These are phyloP conservation scores for Andrena dorsata DNA, from an alignment of 2,888 invertebrate species.

Conservation along the genomic window DNA sequence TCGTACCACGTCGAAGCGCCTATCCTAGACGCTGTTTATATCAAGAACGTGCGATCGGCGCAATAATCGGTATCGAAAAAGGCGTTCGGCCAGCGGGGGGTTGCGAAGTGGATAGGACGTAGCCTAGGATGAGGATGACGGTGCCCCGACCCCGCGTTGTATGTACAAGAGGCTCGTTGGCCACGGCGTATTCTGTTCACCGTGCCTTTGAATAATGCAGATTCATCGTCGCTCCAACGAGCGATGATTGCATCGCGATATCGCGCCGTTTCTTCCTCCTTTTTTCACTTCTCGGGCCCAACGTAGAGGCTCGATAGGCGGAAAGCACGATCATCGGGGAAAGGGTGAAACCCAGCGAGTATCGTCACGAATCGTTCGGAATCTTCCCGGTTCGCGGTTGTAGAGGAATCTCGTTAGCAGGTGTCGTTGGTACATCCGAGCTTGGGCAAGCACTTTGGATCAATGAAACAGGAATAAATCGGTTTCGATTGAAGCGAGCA, in stretches of 20 bases:
- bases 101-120: constrained; percentile 63
- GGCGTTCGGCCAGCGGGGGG: constrained; percentile 69
- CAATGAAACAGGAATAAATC: not conserved
- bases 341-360: constrained; percentile 17
- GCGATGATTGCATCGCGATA: constrained; percentile 80
- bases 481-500: no score
- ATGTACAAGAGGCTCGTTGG: constrained; percentile 48
- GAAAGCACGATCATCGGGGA: constrained; percentile 28
- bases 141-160: constrained; percentile 42
- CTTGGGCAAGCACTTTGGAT: not conserved
- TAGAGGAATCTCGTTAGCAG: constrained; percentile 13
- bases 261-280: constrained; percentile 53
- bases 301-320: constrained; percentile 20
- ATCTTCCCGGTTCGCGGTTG: constrained; percentile 4
- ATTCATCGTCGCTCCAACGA: constrained; percentile 77
- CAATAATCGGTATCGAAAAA: constrained; percentile 71
- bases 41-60: constrained; percentile 67
- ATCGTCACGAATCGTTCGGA: constrained; percentile 4
- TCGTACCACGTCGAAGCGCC: constrained; percentile 50
- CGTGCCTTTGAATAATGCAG: constrained; percentile 77
- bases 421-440: not conserved
- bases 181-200: constrained; percentile 38
- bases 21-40: constrained; percentile 63
- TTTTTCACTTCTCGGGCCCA: constrained; percentile 15
- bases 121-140: constrained; percentile 65